Conservation (phyloP, 1,140 invertebrate genomes). For the Pseudomyrmex cubaensis region DNA sequence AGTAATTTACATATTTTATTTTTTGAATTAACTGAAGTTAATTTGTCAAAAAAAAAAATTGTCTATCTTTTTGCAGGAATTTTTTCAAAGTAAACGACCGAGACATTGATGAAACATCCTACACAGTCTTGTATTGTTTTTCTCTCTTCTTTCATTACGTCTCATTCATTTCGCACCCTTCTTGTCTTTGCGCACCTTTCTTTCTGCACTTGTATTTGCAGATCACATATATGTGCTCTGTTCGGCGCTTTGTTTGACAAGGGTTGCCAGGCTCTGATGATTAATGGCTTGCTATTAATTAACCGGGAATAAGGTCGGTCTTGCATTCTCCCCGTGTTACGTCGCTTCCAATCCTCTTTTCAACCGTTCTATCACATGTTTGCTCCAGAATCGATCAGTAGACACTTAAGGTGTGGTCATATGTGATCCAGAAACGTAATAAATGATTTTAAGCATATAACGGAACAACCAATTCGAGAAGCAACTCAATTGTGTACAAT, state of each 20-base stretch:
- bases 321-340: not conserved
- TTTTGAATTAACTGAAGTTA: not conserved
- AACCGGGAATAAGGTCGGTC: constrained; percentile 73
- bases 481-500: too few relatives aligned
- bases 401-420: too few relatives aligned
- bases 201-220: constrained; percentile 29
- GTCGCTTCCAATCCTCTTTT: not conserved
- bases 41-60: too few relatives aligned
- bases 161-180: constrained; percentile 1
- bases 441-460: not conserved
- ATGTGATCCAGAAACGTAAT: not conserved
- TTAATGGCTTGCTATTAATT: constrained; percentile 82
- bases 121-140: too few relatives aligned
- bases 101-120: too few relatives aligned
- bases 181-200: not conserved
- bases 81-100: too few relatives aligned
- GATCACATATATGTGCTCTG: constrained; percentile 9
- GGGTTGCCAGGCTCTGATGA: constrained; percentile 74
- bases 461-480: too few relatives aligned
- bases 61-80: too few relatives aligned
- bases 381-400: not conserved
- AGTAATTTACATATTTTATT: not conserved
- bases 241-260: constrained; percentile 78
- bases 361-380: constrained; percentile 3
- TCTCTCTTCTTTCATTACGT: not conserved